phyloP scores from a whole-genome alignment of 2,113 vertebrate genomes.

The Planiliza haematocheilus region DNA sequence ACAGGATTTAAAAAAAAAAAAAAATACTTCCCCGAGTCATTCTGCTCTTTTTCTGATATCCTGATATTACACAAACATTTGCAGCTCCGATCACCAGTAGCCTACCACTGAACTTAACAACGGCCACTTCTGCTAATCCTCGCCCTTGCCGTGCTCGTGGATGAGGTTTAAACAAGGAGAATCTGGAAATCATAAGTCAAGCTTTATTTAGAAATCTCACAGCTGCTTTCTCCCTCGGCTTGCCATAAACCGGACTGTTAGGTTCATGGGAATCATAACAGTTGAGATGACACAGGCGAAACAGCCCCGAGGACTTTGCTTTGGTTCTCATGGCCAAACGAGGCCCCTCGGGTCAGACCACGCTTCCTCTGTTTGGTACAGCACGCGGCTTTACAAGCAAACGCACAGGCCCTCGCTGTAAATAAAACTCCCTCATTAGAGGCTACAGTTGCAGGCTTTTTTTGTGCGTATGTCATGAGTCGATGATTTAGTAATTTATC shows the following conservation, averaged over 20 bases:
- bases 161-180: background rate
- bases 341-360: slow-evolving; percentile 70
- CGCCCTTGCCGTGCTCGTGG: background rate
- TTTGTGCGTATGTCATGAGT: background rate
- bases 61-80: background rate
- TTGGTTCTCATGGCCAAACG: slow-evolving; percentile 78
- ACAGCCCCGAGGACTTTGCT: slow-evolving; percentile 70
- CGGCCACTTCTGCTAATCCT: no score
- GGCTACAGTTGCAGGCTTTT: background rate
- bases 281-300: slow-evolving; percentile 58
- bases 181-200: slow-evolving; percentile 18
- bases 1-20: no score
- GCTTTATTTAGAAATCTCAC: slow-evolving; percentile 55
- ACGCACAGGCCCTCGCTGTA: slow-evolving; percentile 53
- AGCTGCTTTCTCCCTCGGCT: slow-evolving; percentile 48
- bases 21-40: slow-evolving; percentile 18
- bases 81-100: background rate
- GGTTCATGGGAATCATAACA: slow-evolving; percentile 81
- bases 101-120: background rate
- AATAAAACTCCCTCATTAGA: slow-evolving; percentile 49
- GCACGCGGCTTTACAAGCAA: slow-evolving; percentile 64
- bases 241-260: slow-evolving; percentile 27
- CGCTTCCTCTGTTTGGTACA: slow-evolving; percentile 69
- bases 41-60: background rate
- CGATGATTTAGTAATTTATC: background rate